A percentile compares a stretch with the other conserved stretches of the same genome.
phyloP scores from a whole-genome alignment of 2,113 vertebrate species.

The Eidolon helvum region DNA sequence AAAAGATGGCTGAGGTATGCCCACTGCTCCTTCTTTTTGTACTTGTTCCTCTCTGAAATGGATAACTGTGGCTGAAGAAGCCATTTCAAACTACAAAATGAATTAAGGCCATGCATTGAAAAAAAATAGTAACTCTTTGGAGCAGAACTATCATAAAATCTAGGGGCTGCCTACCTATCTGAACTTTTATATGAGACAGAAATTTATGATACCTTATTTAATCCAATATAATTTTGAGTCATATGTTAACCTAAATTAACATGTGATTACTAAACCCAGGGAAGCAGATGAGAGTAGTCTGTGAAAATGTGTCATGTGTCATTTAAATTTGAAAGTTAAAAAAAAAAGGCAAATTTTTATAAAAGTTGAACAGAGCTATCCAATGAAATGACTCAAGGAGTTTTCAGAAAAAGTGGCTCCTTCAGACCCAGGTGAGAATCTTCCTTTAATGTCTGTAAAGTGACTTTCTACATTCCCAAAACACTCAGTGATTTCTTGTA shows the following conservation, averaged over 20 bases:
- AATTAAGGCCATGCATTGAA: neutral
- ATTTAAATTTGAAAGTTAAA: neutral
- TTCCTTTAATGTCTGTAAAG: neutral
- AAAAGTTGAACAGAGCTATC: neutral
- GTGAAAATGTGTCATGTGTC: neutral
- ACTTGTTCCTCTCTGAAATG: neutral
- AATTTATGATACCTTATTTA: slow-evolving; percentile 5
- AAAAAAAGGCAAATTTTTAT: neutral
- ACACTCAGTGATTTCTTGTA: neutral
- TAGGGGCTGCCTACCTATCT: neutral
- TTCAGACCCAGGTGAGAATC: neutral
- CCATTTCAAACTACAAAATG: neutral
- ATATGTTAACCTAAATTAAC: neutral
- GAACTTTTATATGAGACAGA: neutral
- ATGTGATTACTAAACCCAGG: neutral
- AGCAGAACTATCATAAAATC: neutral
- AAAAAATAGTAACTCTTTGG: neutral
- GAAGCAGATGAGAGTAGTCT: neutral
- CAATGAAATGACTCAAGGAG: neutral
- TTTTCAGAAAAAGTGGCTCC: neutral
- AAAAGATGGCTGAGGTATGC: neutral
- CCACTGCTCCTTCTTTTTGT: neutral
- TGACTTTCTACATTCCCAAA: neutral
- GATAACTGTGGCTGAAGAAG: neutral
- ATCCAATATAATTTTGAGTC: neutral